These are phyloP conservation scores for Ecliptopera silaceata DNA, from an alignment of 2,888 invertebrate species.

Conservation along the genomic window DNA sequence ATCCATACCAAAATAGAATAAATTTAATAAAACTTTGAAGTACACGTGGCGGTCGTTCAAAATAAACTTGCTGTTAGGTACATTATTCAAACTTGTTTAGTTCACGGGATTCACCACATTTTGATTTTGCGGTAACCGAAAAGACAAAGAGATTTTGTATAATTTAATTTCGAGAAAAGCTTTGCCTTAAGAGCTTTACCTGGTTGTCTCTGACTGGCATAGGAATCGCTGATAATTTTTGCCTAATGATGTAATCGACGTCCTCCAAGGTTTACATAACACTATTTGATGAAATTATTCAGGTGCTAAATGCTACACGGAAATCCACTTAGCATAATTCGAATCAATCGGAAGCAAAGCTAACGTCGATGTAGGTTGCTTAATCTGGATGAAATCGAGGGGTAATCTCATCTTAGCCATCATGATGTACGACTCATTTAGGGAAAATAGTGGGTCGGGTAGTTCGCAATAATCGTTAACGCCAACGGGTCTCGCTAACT, in stretches of 20 bases:
- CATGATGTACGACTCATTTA: constrained; percentile 66
- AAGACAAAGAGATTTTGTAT: constrained; percentile 8
- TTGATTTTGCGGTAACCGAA: constrained; percentile 20
- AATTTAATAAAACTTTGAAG: constrained; percentile 36
- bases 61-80: constrained; percentile 28
- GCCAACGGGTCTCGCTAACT: constrained; percentile 57
- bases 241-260: not conserved
- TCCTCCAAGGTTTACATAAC: constrained; percentile 5
- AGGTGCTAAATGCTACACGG: constrained; percentile 23
- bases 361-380: constrained; percentile 5
- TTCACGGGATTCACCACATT: constrained; percentile 23
- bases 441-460: constrained; percentile 57
- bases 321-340: constrained; percentile 27
- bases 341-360: constrained; percentile 23
- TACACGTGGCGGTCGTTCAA: constrained; percentile 33
- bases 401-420: constrained; percentile 28
- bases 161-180: not conserved
- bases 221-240: not conserved
- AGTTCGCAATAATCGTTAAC: constrained; percentile 67
- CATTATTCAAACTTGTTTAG: constrained; percentile 23
- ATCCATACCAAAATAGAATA: no score
- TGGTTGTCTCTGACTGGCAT: no score
- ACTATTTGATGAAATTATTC: constrained; percentile 16
- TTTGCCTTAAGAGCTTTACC: no score
- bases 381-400: constrained; percentile 29